phyloP scores from a whole-genome alignment of 2,797 vertebrate genomes.

The Myotis daubentonii region DNA sequence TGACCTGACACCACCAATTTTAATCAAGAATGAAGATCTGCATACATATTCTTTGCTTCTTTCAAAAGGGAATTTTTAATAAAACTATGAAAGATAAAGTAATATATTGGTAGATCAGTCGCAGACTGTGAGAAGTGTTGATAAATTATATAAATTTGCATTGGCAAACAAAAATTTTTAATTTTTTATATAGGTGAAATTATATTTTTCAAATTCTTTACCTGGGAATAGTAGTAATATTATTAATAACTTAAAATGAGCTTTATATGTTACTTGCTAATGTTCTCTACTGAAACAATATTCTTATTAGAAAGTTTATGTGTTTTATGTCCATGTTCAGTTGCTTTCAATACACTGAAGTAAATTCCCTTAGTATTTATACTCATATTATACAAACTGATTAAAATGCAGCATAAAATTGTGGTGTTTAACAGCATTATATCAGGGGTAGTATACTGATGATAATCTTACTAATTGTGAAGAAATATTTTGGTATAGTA shows the following conservation, averaged over 20 bases:
- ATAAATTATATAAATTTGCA: not conserved
- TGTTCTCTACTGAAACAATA: not conserved
- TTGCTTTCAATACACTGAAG: not conserved
- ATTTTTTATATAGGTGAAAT: not conserved
- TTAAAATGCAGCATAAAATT: constrained; percentile 16
- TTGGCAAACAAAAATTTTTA: not conserved
- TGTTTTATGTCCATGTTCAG: not conserved
- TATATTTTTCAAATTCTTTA: not conserved
- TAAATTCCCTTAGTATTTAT: not conserved
- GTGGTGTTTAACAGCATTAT: constrained; percentile 13
- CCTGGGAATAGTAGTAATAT: not conserved
- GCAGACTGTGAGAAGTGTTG: not conserved
- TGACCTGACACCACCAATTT: not conserved
- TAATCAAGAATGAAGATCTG: not conserved
- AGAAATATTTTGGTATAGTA: constrained; percentile 21
- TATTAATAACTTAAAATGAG: constrained; percentile 26
- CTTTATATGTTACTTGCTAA: not conserved
- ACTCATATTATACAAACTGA: not conserved
- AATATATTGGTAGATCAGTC: not conserved
- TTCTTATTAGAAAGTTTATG: not conserved
- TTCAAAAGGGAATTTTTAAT: not conserved
- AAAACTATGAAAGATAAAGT: not conserved
- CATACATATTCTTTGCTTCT: not conserved
- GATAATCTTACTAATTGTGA: constrained; percentile 32
- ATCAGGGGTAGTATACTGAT: not conserved